A percentile compares a stretch with the other conserved stretches of the same genome.
Conservation (phyloP, 2,888 invertebrate genomes). For the Norana najaformis region DNA sequence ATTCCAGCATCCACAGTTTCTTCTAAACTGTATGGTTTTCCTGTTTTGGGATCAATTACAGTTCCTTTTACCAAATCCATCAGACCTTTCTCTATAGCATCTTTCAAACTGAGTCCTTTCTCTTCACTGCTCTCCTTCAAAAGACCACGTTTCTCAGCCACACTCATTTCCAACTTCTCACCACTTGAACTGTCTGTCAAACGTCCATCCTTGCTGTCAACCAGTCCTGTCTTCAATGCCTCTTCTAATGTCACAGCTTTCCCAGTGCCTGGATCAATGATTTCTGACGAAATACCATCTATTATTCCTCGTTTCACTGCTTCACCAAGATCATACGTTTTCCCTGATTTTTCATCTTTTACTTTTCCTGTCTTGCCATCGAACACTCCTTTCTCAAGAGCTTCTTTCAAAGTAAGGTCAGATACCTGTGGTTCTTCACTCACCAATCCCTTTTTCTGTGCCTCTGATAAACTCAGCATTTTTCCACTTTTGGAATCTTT, state of each 20-base stretch:
- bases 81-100: conserved; percentile 15
- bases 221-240: conserved; percentile 78
- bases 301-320: conserved; percentile 46
- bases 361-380: conserved; percentile 81
- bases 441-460: conserved; percentile 46
- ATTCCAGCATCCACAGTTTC: background rate
- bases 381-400: conserved; percentile 85
- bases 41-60: background rate
- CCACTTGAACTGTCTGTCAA: conserved; percentile 34
- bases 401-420: conserved; percentile 77
- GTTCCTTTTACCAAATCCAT: background rate
- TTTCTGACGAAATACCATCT: conserved; percentile 64
- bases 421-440: conserved; percentile 57
- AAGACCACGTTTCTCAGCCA: conserved; percentile 23
- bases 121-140: background rate
- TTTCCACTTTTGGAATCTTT: conserved; percentile 68
- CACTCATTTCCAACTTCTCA: conserved; percentile 28
- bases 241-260: conserved; percentile 77
- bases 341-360: conserved; percentile 76
- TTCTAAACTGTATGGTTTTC: conserved; percentile 15
- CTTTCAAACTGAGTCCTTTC: background rate
- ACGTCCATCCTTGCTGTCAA: conserved; percentile 60
- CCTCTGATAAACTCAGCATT: conserved; percentile 66
- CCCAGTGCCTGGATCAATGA: background rate
- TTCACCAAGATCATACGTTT: conserved; percentile 51